Evolutionary conservation across 2,113 vertebrate genomes (phyloP), one percentile per base, ranked within the genome.

Genomic region (Grantiella picta): DNA sequence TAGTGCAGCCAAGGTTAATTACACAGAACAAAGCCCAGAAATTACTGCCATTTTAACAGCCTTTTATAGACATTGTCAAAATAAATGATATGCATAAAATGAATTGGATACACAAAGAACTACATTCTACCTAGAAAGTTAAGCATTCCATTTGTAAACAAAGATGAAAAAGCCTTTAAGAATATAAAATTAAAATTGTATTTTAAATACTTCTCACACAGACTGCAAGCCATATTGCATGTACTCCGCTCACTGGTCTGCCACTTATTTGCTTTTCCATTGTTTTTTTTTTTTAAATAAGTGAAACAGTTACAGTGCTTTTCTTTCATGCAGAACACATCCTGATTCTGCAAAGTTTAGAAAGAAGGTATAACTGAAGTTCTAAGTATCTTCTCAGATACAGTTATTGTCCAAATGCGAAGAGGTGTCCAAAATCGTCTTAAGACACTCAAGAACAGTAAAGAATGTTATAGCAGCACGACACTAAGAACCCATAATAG

Each of bases 1-100:
- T 82, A 86, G 24, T 85, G 66, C 77, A 97, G 82, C 94, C 79
- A 94, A 93, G 33, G 75, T 85, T 97, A 97, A 95, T 93, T 94
- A 95, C 22, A 94, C 5, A 61, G 56, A 96, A 96, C 77, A 95
- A 96, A 96, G 82, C 31, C 68, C 65, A 92, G 93, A 97, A 92
- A 94, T 84, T 93, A 91, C 84, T 79, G 68, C 44, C 47, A 82
- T 86, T 95, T 97, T 90, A 97, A 94, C 27, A 93, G 72, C 27
- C 82, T 85, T 82, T 96, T 92, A 96, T 15, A 94, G 19, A 84
- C 20, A 89, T 7, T 53, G 56, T 90, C 96, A 97, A 97, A 96
- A 96, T 42, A 95, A 70, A 89, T 31, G 12, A 86, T 45, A 93
- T 52, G 57, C 82, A 92, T 86, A 78, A 97, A 96, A 64, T 75